Evolutionary conservation across 2,888 invertebrate genomes (phyloP), one percentile per base, ranked within the genome.

Genomic region (Gnatocerus cornutus): DNA sequence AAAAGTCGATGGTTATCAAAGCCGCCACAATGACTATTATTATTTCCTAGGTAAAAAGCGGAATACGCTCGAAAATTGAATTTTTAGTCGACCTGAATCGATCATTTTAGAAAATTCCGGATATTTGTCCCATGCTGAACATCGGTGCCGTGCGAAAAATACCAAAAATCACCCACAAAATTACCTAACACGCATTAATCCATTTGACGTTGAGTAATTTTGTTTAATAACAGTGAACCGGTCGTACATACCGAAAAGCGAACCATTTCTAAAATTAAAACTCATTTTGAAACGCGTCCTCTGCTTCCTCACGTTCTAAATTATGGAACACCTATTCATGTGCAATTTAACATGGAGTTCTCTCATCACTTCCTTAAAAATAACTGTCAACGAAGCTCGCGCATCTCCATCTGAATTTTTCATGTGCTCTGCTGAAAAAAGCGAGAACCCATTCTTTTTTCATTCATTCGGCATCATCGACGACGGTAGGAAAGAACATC

Each of bases 281-380:
- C 46, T 59, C 46, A 46, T 56, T 56, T 16, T 12, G 16, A 46
- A 13, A 46, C 14, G 14, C 10, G 21, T 10, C 48, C 29, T 50
- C 48, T 6, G 14, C 10, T 50, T 21, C 48, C 29, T 50, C 48
- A 50, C 48, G 59, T 46, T n/a, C 37, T 46, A 45, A 59, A 59
- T 46, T 59, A 45, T 56, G 56, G 56, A 56, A 56, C 33, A 41
- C 45, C 59, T 16, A 43, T 59, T 59, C 46, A 46, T 45, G 59
- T 59, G 59, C 59, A 59, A 59, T 59, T 59, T 59, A 59, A 62
- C 48, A 33, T 13, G 10, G 50, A 62, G 39, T 62, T 50, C 50
- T 62, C 62, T 62, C 62, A 50, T 62, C 62, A 39, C 50, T 62
- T 62, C 50, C 27, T 50, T 62, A 62, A 62, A 59, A 62, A 50